Base-by-base conservation (phyloP, 1,140 invertebrate species). In the Ephestia elutella region DNA sequence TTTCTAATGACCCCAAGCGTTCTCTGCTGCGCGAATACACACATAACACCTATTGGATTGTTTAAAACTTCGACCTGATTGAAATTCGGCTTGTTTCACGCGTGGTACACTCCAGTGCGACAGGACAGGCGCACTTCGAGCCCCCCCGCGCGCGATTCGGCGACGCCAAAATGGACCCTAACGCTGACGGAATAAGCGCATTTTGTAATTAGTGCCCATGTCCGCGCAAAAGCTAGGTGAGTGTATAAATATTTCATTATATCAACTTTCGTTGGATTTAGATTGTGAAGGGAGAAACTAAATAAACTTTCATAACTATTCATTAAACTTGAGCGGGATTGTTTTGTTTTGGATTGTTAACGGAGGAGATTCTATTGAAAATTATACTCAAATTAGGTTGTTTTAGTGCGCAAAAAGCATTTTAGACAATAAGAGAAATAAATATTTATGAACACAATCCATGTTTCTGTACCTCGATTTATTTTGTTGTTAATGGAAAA, bases 1-100 rank as follows among this genome's bases (percentile, higher is more conserved):
- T 81, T 85, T 85, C 83, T 87, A 87, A 87, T 87, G 82, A 87
- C 85, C 81, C 75, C 82, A 80, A 73, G 85, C 85, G 80, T 82
- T 81, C 75, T 71, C 65, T 74, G 85, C 73, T 81, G 75, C 75
- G 77, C 73, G 66, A 59, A 74, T 70, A 73, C 68, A 70, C 70
- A 67, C 62, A 76, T 71, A 63, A 71, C 61, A 66, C 64, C 66
- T 57, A 68, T 58, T 68, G 54, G 66, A 75, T 58, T 67, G 63
- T 67, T 73, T 72, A 77, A 78, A 79, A 85, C 67, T 78, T 68
- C 62, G 59, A 68, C 62, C 67, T 66, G 66, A 75, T 78, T 73
- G 68, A 68, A 71, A 72, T 72, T 73, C 66, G 63, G 58, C 56
- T 73, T 72, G 66, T 78, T 72, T 73, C 62, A 72, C 70, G 76